Conservation (phyloP, 1,140 invertebrate species). For the Dolichoris vasculosae region DNA sequence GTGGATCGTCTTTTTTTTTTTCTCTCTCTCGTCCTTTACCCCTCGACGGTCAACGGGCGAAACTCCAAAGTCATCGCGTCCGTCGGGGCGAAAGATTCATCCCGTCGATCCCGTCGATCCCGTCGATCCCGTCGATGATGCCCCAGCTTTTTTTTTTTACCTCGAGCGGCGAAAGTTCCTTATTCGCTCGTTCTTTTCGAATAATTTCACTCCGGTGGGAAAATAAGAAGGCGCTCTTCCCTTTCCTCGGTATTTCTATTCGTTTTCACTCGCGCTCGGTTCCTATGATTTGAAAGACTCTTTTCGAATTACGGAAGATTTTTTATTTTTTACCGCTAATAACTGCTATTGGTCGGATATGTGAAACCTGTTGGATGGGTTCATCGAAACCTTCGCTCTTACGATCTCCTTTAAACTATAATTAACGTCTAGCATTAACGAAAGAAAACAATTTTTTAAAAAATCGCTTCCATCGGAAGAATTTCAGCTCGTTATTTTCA, state of each 20-base stretch:
- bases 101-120: too few species aligned
- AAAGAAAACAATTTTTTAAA: neutral
- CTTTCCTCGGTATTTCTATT: too few species aligned
- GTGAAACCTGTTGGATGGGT: conserved; percentile 8
- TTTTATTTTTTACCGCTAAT: neutral
- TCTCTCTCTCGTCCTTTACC: neutral
- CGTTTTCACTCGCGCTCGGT: neutral
- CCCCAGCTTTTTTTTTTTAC: neutral
- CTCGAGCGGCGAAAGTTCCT: neutral
- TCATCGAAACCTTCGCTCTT: neutral
- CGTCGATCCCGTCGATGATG: neutral
- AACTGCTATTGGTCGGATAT: neutral
- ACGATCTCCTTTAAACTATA: conserved; percentile 12
- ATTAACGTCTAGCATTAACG: conserved; percentile 3
- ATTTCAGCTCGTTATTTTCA: neutral
- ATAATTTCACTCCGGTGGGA: neutral
- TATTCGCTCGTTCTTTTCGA: neutral
- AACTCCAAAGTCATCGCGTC: conserved; percentile 38
- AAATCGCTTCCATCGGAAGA: conserved; percentile 1
- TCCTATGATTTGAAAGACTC: neutral
- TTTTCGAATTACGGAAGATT: neutral
- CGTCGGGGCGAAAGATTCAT: neutral
- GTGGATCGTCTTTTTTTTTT: neutral
- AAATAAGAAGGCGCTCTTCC: neutral
- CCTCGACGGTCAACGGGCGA: neutral